Base-by-base conservation (phyloP, 2,888 invertebrate genomes). In the Lasiommata megera region DNA sequence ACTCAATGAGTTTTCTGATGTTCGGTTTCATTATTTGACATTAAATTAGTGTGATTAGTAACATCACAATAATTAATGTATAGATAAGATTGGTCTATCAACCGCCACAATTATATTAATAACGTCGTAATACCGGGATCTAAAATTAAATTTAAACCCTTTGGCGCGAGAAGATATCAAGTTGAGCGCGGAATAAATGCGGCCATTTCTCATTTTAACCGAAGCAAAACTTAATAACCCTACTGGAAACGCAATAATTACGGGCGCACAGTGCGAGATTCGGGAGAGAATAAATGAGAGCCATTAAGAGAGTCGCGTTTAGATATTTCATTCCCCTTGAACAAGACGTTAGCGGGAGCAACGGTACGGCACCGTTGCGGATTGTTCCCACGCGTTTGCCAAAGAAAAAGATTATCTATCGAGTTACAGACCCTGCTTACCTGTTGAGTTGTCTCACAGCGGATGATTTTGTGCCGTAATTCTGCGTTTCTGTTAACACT, bases 141-240 rank as follows among this genome's bases (percentile, higher is more conserved):
- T 76, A 69, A 84, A 88, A 89, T 89, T 88, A 85, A 89, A 88
- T 88, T 88, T 77, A 68, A 79, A 79, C 85, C 87, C 84, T 82
- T 80, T 70, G 72, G 72, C 70, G 73, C 73, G 73, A 63, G 68
- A 74, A 81, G 87, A 84, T 88, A 88, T 88, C 86, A 85, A 81
- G 82, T 87, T 83, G 85, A 84, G 79, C 82, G 79, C 74, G 74
- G 78, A 83, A 88, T 86, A 82, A 89, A 87, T 87, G 86, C 73
- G 76, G 74, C 80, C 79, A 87, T 90, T 86, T 89, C 88, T 90
- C 88, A 88, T 88, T 85, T 88, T 78, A 84, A 83, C 82, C 82
- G 82, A 77, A 84, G 82, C 86, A 88, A 88, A 88, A 87, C 88
- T 88, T 89, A 89, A 89, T 87, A 88, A 88, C 87, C 82, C 80